Percentiles rank a stretch among this genome's conserved stretches.
Conservation (phyloP, 2,113 vertebrate species). For the Macaca nemestrina region DNA sequence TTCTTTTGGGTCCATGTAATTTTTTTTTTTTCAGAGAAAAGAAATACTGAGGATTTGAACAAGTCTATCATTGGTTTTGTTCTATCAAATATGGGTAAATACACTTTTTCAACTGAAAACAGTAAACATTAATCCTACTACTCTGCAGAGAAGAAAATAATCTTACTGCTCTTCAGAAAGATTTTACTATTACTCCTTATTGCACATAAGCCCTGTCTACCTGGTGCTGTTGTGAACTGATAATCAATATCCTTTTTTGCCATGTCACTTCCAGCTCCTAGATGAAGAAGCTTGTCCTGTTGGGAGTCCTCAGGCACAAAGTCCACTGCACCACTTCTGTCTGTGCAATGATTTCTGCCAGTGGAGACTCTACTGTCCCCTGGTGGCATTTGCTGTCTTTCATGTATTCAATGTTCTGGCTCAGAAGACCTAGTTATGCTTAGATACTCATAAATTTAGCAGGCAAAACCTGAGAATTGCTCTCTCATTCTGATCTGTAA, state of each 20-base stretch:
- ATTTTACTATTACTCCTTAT: not conserved
- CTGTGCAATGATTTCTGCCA: not conserved
- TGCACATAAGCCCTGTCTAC: not conserved
- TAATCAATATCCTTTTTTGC: not conserved
- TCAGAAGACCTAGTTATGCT: not conserved
- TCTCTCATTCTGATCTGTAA: not conserved
- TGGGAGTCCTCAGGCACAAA: not conserved
- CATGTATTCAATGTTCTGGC: not conserved
- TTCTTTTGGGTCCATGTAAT: not conserved
- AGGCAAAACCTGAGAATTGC: not conserved
- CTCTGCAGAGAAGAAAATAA: not conserved
- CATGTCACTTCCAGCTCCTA: not conserved
- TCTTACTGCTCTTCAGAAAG: not conserved
- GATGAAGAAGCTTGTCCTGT: not conserved
- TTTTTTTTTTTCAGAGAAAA: not conserved
- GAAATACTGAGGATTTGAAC: not conserved
- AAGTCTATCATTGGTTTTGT: not conserved
- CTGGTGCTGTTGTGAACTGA: not conserved
- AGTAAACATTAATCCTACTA: not conserved
- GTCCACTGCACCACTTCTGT: not conserved
- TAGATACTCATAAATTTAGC: not conserved
- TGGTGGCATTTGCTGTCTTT: conserved; percentile 30
- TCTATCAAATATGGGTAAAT: not conserved
- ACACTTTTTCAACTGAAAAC: not conserved
- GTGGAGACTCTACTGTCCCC: conserved; percentile 31